phyloP scores from a whole-genome alignment of 1,140 invertebrate genomes.

The Orchestia grillus region DNA sequence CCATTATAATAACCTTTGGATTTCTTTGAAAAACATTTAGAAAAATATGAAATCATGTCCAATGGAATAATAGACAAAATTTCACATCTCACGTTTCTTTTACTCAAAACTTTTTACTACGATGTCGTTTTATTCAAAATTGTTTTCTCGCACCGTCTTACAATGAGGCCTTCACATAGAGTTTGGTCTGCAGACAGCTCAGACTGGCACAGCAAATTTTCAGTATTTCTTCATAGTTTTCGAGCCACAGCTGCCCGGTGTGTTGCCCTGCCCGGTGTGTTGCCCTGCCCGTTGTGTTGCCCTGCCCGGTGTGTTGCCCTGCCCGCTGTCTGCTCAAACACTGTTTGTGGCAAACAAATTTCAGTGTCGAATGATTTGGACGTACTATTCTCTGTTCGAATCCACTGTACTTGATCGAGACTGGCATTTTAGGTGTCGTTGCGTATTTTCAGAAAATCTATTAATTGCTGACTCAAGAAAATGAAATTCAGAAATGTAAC shows the following conservation, averaged over 20 bases:
- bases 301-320: too few relatives aligned
- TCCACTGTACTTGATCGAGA: background rate
- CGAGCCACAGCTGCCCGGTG: too few relatives aligned
- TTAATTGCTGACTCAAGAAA: background rate
- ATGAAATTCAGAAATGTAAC: background rate
- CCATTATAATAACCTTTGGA: background rate
- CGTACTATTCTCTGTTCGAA: background rate
- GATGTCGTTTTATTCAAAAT: background rate
- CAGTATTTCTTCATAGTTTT: background rate
- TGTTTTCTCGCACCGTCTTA: background rate
- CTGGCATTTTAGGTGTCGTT: background rate
- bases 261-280: too few relatives aligned
- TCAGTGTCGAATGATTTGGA: background rate
- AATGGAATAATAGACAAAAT: background rate
- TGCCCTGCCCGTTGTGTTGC: too few relatives aligned
- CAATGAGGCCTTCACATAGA: background rate
- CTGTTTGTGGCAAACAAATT: background rate
- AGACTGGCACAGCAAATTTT: background rate
- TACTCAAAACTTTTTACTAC: background rate
- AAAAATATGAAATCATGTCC: background rate
- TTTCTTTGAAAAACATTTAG: background rate
- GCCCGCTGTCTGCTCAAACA: too few relatives aligned
- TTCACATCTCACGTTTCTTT: background rate
- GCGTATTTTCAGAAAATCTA: background rate
- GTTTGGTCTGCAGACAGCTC: background rate